phyloP scores from a whole-genome alignment of 2,797 vertebrate genomes.

The Urosaurus nigricauda region DNA sequence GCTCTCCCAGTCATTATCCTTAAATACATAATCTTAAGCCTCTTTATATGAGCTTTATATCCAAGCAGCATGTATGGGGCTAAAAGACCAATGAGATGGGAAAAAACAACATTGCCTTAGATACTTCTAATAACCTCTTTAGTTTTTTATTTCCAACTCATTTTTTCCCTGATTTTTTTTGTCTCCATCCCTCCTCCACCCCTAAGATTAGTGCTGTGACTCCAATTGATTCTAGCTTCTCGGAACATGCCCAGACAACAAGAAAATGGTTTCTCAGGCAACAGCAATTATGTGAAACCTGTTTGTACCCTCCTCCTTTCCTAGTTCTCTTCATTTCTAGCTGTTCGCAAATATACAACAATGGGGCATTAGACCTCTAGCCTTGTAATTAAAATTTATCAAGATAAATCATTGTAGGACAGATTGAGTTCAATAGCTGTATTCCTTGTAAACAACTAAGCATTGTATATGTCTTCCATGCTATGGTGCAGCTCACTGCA shows the following conservation, averaged over 20 bases:
- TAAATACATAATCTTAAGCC: neutral
- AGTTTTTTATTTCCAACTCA: conserved; percentile 58
- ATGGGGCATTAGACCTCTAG: conserved; percentile 65
- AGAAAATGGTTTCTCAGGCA: conserved; percentile 82
- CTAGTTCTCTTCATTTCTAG: conserved; percentile 71
- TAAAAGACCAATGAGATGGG: neutral
- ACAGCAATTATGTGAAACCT: conserved; percentile 76
- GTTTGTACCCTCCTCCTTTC: conserved; percentile 61
- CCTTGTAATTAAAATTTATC: conserved; percentile 68
- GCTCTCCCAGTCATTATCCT: neutral
- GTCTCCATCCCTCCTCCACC: conserved; percentile 23
- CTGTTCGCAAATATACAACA: conserved; percentile 75
- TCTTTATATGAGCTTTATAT: neutral
- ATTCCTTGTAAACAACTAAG: conserved; percentile 41
- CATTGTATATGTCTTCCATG: conserved; percentile 8
- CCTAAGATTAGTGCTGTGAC: conserved; percentile 66
- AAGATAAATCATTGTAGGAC: conserved; percentile 64
- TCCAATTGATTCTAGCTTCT: conserved; percentile 67
- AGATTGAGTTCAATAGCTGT: conserved; percentile 44
- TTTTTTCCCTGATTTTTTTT: conserved; percentile 63
- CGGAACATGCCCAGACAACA: conserved; percentile 79
- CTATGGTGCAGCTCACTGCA: conserved; percentile 35
- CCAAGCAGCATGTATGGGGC: neutral
- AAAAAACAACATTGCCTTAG: conserved; percentile 54
- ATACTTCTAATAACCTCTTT: conserved; percentile 57